Conservation (phyloP, 2,797 vertebrate species). For the Gallinago solitaria region DNA sequence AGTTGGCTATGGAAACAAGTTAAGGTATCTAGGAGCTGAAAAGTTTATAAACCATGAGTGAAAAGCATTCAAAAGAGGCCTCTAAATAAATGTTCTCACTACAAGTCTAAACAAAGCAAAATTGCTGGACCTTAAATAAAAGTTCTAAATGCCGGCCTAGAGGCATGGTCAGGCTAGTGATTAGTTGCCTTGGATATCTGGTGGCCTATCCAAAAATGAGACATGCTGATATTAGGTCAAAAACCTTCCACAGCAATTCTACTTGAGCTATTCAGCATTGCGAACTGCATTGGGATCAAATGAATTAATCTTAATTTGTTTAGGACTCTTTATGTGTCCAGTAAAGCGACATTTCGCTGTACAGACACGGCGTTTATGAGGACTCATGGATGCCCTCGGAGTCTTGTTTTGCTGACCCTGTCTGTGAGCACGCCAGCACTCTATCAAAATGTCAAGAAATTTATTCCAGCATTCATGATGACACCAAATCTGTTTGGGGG, state of each 20-base stretch:
- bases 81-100: conserved; percentile 21
- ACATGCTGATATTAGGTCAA: background rate
- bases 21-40: background rate
- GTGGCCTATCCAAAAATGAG: background rate
- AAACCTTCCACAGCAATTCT: background rate
- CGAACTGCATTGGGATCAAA: background rate
- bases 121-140: conserved; percentile 50
- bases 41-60: background rate
- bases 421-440: background rate
- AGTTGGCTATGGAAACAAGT: background rate
- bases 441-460: background rate
- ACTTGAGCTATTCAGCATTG: background rate
- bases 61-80: background rate
- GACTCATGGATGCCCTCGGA: background rate
- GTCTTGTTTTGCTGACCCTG: conserved; percentile 23
- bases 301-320: background rate
- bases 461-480: background rate
- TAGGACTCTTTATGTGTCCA: background rate
- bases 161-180: conserved; percentile 8
- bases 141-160: conserved; percentile 33
- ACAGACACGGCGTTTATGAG: background rate
- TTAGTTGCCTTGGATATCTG: conserved; percentile 40
- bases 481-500: background rate
- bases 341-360: background rate
- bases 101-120: conserved; percentile 28